phyloP scores from a whole-genome alignment of 2,888 invertebrate genomes.

The Bellardia pandia region DNA sequence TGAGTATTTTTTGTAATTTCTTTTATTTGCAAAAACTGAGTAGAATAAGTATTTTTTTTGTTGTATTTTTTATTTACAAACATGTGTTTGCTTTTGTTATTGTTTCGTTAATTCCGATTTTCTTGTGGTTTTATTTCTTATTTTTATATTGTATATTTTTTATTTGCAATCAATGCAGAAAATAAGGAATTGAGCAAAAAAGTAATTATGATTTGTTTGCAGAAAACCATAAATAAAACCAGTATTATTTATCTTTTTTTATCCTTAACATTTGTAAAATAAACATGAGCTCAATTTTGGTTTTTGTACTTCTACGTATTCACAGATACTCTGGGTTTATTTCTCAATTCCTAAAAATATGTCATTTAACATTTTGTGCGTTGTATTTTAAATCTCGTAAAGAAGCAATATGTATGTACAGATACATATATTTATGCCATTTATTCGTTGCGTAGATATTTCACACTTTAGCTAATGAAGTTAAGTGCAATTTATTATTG shows the following conservation, averaged over 20 bases:
- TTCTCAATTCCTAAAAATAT: constrained; percentile 21
- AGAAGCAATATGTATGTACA: neutral
- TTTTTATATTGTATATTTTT: neutral
- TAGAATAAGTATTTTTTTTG: neutral
- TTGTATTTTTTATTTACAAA: constrained; percentile 16
- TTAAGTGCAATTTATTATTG: neutral
- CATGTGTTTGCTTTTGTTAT: constrained; percentile 42
- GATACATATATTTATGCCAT: neutral
- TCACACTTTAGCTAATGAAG: neutral
- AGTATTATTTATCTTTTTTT: constrained; percentile 33
- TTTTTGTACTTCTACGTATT: neutral
- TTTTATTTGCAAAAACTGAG: constrained; percentile 3
- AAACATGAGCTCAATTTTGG: constrained; percentile 7
- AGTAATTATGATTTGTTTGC: constrained; percentile 26
- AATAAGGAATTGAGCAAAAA: constrained; percentile 7
- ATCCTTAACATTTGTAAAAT: constrained; percentile 9
- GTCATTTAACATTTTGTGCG: constrained; percentile 15
- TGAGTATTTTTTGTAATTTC: neutral
- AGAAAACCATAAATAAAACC: constrained; percentile 42
- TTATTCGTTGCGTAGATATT: constrained; percentile 1
- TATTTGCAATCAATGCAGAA: constrained; percentile 35
- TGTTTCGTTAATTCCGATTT: constrained; percentile 19
- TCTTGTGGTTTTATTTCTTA: constrained; percentile 16
- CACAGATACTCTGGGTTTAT: neutral
- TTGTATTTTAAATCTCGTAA: constrained; percentile 20